Evolutionary conservation across 2,797 vertebrate genomes (phyloP).

Genomic region (Okamejei kenojei): DNA sequence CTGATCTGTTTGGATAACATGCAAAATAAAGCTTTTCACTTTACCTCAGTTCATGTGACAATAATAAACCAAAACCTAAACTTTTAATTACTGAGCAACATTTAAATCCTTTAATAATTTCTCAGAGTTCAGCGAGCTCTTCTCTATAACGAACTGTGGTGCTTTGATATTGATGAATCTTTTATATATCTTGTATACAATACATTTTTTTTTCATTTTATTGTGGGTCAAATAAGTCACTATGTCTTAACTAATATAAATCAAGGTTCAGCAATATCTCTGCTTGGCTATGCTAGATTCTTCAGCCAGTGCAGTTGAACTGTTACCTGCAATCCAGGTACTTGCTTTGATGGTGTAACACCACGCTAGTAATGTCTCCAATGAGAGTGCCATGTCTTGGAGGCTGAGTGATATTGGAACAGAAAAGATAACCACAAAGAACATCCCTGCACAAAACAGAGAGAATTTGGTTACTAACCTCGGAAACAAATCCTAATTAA

Average conservation of each 20-base stretch:
- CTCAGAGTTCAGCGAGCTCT: too few species aligned
- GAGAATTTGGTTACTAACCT: background rate
- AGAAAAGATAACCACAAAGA: slow-evolving; percentile 84
- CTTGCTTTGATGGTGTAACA: slow-evolving; percentile 85
- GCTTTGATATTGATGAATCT: background rate
- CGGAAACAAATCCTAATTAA: background rate
- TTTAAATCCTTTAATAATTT: too few species aligned
- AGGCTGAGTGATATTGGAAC: slow-evolving; percentile 72
- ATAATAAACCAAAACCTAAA: too few species aligned
- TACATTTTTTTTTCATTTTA: too few species aligned
- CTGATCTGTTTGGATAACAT: too few species aligned
- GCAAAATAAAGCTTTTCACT: too few species aligned
- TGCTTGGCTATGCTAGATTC: background rate
- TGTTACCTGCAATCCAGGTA: slow-evolving; percentile 84
- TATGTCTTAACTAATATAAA: background rate
- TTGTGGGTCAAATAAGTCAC: background rate
- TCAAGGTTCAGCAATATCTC: background rate
- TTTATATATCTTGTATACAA: background rate
- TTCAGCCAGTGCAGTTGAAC: background rate
- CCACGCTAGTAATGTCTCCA: slow-evolving; percentile 81
- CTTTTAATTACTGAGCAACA: too few species aligned
- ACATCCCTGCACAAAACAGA: slow-evolving; percentile 66
- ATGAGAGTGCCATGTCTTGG: slow-evolving; percentile 78
- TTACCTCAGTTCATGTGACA: too few species aligned
- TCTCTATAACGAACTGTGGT: background rate